Conservation (phyloP, 2,113 vertebrate genomes). For the Oncorhynchus masou region DNA sequence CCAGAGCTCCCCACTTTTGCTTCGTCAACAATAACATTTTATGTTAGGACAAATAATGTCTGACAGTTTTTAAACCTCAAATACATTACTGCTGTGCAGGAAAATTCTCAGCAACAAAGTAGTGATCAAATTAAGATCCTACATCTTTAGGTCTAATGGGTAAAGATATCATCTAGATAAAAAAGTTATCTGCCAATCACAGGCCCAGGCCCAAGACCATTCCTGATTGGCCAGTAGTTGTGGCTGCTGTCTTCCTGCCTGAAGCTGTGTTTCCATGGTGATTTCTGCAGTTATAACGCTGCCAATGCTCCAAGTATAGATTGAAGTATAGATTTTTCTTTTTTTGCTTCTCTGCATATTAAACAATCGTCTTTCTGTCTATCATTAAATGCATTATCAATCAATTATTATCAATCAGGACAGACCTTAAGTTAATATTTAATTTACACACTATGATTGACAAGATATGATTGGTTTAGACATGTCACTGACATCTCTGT, state of each 20-base stretch:
- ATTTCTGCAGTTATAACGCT: slow-evolving; percentile 26
- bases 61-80: too few relatives aligned
- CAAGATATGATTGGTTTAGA: not conserved
- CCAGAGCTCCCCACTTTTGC: too few relatives aligned
- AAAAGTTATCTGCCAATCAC: not conserved
- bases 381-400: not conserved
- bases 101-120: too few relatives aligned
- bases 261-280: slow-evolving; percentile 46
- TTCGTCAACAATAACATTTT: too few relatives aligned
- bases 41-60: too few relatives aligned
- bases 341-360: too few relatives aligned
- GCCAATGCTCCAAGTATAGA: slow-evolving; percentile 9
- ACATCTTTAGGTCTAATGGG: too few relatives aligned
- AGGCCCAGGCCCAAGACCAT: not conserved
- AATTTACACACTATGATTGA: too few relatives aligned
- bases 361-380: too few relatives aligned
- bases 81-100: too few relatives aligned
- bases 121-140: too few relatives aligned
- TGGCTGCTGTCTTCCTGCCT: slow-evolving; percentile 1
- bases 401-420: not conserved
- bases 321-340: not conserved
- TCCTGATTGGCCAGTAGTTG: not conserved
- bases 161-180: too few relatives aligned
- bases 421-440: not conserved
- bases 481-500: not conserved